Evolutionary conservation across 2,797 vertebrate species (phyloP).

Genomic region (Poliocrania exsul): DNA sequence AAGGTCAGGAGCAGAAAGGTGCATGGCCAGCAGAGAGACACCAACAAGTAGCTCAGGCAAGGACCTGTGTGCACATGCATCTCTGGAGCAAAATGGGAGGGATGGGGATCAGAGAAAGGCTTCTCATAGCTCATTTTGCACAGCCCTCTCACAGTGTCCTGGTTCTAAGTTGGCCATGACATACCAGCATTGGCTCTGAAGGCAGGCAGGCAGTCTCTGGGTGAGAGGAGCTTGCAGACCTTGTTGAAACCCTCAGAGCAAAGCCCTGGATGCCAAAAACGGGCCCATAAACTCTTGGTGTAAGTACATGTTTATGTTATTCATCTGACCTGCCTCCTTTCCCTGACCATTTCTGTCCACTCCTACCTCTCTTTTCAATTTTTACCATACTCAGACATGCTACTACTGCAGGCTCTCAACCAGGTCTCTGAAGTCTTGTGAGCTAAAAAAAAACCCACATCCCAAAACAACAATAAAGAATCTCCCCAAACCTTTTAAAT

Average conservation of each 20-base stretch:
- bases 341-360: background rate
- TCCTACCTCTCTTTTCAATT: background rate
- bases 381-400: background rate
- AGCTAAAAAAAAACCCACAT: background rate
- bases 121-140: background rate
- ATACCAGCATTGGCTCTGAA: background rate
- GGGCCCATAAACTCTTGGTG: background rate
- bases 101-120: background rate
- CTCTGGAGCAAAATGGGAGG: background rate
- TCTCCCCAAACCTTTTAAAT: background rate
- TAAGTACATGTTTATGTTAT: background rate
- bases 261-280: background rate
- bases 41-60: background rate
- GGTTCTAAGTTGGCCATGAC: background rate
- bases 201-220: background rate
- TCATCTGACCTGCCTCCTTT: background rate
- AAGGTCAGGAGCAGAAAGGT: background rate
- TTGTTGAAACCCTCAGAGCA: background rate
- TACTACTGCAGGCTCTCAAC: background rate
- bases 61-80: background rate
- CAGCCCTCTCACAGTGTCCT: background rate
- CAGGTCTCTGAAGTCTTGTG: background rate
- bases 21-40: background rate
- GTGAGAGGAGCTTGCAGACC: background rate
- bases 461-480: background rate